phyloP scores from a whole-genome alignment of 2,113 vertebrate genomes.

The Calcarius ornatus region DNA sequence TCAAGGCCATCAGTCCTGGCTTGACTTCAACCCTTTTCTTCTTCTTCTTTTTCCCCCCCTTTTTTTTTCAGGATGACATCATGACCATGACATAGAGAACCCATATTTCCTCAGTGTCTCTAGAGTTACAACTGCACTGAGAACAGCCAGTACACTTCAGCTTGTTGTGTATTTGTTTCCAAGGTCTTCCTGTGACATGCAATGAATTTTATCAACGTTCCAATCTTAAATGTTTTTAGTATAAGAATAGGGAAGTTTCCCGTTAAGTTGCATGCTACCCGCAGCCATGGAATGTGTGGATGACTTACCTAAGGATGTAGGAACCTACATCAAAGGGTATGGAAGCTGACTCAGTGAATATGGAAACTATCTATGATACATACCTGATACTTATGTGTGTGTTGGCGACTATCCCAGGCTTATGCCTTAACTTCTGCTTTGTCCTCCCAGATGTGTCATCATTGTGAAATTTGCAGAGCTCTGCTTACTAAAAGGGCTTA shows the following conservation, averaged over 20 bases:
- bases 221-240: neutral
- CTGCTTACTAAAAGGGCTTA: neutral
- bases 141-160: neutral
- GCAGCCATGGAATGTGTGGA: neutral
- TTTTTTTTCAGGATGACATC: neutral
- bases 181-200: neutral
- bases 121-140: neutral
- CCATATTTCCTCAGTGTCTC: neutral
- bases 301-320: neutral
- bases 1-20: neutral
- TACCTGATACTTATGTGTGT: neutral
- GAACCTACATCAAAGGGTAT: neutral
- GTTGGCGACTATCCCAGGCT: neutral
- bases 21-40: neutral
- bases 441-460: conserved; percentile 14
- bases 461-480: neutral
- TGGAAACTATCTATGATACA: neutral
- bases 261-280: neutral
- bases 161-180: neutral
- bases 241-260: neutral
- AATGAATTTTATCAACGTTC: neutral
- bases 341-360: neutral
- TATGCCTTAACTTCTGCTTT: conserved; percentile 1
- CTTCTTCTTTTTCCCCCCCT: no score
- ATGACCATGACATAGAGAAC: neutral